Percentiles rank a stretch among this genome's conserved stretches.
Conservation (phyloP, 2,113 vertebrate genomes). For the Pogonocichla stellata region DNA sequence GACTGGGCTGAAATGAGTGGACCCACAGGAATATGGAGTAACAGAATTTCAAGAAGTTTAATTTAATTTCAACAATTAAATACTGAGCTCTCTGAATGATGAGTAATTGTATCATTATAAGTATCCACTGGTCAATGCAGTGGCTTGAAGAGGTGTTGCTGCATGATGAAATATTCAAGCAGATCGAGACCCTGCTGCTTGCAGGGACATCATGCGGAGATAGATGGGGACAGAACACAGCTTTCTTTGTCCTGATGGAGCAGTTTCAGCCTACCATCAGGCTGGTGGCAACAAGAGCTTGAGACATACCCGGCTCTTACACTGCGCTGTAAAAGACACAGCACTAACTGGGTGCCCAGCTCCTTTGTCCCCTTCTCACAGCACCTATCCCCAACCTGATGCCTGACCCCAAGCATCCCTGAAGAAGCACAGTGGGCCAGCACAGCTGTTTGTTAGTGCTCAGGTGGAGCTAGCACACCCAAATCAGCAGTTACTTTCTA, state of each 20-base stretch:
- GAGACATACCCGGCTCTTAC: not conserved
- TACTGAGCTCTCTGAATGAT: not conserved
- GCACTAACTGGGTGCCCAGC: not conserved
- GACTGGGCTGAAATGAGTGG: not conserved
- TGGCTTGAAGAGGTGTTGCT: not conserved
- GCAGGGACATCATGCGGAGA: not conserved
- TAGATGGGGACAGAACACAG: not conserved
- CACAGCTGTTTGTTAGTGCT: not conserved
- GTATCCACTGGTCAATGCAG: not conserved
- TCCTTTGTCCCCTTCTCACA: not conserved
- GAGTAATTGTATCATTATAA: not conserved
- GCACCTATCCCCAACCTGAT: fast-evolving
- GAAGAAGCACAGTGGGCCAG: not conserved
- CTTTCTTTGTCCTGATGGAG: not conserved
- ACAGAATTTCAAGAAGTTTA: not conserved
- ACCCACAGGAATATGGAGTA: not conserved
- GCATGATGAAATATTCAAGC: not conserved
- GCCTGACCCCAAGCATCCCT: not conserved
- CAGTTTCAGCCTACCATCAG: not conserved
- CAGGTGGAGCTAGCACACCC: not conserved
- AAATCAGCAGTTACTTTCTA: not conserved
- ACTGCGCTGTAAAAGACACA: not conserved
- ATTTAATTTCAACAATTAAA: not conserved
- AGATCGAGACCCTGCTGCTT: not conserved
- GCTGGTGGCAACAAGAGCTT: not conserved